These are phyloP conservation scores for Lithobates sylvaticus DNA, from an alignment of 2,797 vertebrate species.

Conservation along the genomic window DNA sequence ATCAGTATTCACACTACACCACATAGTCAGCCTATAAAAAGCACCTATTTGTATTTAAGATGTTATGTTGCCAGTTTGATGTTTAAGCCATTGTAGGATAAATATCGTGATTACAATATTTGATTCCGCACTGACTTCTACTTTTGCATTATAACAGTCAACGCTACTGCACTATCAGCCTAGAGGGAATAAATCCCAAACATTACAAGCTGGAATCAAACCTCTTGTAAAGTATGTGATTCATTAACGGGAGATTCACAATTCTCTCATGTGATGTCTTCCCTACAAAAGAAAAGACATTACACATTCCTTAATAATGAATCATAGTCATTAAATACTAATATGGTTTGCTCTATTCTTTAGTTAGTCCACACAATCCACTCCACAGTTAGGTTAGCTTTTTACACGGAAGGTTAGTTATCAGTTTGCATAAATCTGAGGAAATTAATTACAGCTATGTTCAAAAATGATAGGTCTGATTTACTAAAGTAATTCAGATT, in stretches of 20 bases:
- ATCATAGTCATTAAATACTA: conserved; percentile 80
- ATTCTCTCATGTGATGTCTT: conserved; percentile 64
- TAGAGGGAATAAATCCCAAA: conserved; percentile 62
- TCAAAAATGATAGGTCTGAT: conserved; percentile 7
- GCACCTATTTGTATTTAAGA: not conserved
- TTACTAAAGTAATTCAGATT: too few species aligned
- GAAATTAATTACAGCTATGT: conserved; percentile 63
- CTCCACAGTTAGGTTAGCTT: conserved; percentile 69
- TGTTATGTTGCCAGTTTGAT: not conserved
- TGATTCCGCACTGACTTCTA: conserved; percentile 5
- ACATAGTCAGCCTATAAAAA: too few species aligned
- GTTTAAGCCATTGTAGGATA: not conserved
- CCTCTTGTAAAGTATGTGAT: conserved; percentile 67
- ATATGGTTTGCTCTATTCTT: conserved; percentile 75
- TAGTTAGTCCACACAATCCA: conserved; percentile 52
- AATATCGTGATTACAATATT: conserved; percentile 19
- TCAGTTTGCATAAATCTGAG: conserved; percentile 65
- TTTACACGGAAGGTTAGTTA: conserved; percentile 60
- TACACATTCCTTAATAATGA: conserved; percentile 78
- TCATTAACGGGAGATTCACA: conserved; percentile 65
- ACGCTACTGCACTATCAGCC: not conserved
- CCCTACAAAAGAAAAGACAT: conserved; percentile 70
- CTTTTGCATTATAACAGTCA: not conserved
- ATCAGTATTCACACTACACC: too few species aligned
- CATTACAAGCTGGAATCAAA: conserved; percentile 54